These are phyloP conservation scores for Rhynchotus rufescens DNA, from an alignment of 2,797 vertebrate species.

Conservation along the genomic window DNA sequence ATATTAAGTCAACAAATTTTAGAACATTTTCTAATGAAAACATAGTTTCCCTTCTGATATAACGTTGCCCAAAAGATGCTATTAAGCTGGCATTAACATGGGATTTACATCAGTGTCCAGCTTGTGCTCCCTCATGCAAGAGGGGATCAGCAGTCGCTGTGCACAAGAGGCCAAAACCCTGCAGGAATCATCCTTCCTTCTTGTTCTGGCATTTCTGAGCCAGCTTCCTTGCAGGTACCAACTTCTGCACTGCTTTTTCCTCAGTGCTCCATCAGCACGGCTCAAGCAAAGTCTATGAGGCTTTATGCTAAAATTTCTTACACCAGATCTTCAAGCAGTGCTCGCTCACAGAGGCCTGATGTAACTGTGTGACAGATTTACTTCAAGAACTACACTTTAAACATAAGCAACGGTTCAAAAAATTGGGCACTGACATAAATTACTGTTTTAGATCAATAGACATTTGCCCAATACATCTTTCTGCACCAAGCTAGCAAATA, in stretches of 20 bases:
- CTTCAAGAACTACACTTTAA: neutral
- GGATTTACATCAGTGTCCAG: neutral
- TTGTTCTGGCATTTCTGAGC: neutral
- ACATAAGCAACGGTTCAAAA: neutral
- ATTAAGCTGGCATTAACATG: neutral
- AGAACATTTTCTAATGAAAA: neutral
- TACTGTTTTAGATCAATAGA: neutral
- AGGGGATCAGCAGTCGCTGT: neutral
- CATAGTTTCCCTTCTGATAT: neutral
- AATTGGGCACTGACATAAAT: neutral
- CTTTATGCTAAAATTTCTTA: neutral
- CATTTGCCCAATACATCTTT: neutral
- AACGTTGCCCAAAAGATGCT: neutral
- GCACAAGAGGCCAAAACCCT: neutral
- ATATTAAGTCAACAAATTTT: slow-evolving; percentile 5
- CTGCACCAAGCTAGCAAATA: neutral
- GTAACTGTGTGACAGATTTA: neutral
- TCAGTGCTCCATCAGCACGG: neutral
- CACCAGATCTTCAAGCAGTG: slow-evolving; percentile 1
- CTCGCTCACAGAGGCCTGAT: neutral
- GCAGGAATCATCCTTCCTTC: neutral
- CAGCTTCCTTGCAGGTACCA: neutral
- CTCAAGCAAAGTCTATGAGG: slow-evolving; percentile 18
- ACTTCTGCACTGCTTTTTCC: neutral
- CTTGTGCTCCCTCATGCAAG: neutral